Conservation (phyloP, 2,888 invertebrate species). For the Acronicta alni region DNA sequence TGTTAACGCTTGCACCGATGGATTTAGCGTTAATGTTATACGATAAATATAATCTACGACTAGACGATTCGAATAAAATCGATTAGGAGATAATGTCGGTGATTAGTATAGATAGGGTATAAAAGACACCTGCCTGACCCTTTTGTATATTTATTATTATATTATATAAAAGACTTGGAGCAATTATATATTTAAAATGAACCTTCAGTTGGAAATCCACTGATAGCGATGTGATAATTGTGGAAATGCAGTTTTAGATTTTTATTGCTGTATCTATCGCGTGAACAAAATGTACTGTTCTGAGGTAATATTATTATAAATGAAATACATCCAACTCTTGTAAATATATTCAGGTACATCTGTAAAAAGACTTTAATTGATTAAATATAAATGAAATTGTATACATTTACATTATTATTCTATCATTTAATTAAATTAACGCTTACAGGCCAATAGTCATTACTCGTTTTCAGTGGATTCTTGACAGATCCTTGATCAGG, state of each 20-base stretch:
- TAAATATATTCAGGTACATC: not conserved
- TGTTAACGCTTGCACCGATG: slow-evolving; percentile 3
- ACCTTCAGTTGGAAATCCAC: slow-evolving; percentile 36
- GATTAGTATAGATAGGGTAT: slow-evolving; percentile 24
- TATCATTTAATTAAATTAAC: not conserved
- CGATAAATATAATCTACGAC: slow-evolving; percentile 41
- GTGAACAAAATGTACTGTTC: too few relatives aligned
- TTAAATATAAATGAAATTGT: not conserved
- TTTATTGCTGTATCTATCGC: too few relatives aligned
- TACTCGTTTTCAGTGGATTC: slow-evolving; percentile 24
- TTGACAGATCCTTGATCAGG: not conserved
- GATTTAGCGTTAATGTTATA: slow-evolving; percentile 22
- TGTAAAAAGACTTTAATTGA: not conserved
- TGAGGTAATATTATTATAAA: too few relatives aligned
- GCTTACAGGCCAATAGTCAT: too few relatives aligned
- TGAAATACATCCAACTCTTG: too few relatives aligned
- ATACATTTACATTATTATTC: not conserved
- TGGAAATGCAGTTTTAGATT: too few relatives aligned
- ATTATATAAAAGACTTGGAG: slow-evolving; percentile 33
- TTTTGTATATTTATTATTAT: slow-evolving; percentile 22
- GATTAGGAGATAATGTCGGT: slow-evolving; percentile 26
- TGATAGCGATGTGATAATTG: slow-evolving; percentile 25
- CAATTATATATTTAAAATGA: slow-evolving; percentile 19
- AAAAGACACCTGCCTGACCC: slow-evolving; percentile 21
- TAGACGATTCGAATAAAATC: slow-evolving; percentile 20